Evolutionary conservation across 2,888 invertebrate genomes (phyloP).

Genomic region (Venusia cambrica): DNA sequence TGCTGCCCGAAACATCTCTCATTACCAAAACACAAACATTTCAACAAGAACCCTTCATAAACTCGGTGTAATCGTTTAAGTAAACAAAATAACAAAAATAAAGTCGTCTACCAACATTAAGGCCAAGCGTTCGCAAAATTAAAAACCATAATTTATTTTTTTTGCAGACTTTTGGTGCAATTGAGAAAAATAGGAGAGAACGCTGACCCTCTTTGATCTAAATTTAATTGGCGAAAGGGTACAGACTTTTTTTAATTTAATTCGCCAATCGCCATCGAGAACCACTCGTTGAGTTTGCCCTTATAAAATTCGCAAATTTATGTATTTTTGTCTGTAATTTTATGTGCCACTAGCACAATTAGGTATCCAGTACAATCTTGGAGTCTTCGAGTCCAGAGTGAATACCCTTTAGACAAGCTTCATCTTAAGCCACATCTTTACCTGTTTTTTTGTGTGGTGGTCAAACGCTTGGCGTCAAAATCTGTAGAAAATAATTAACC

Average conservation of each 20-base stretch:
- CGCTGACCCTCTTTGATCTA: conserved; percentile 50
- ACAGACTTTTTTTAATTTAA: conserved; percentile 45
- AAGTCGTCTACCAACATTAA: conserved; percentile 25
- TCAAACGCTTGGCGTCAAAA: no score
- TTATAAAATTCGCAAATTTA: conserved; percentile 26
- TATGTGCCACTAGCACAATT: no score
- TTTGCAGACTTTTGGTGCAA: conserved; percentile 51
- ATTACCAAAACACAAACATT: background rate
- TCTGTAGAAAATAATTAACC: no score
- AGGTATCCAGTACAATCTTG: no score
- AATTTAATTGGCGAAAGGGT: conserved; percentile 57
- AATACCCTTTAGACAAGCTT: no score
- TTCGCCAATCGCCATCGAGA: conserved; percentile 45
- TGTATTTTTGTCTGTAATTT: no score
- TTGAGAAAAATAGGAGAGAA: conserved; percentile 44
- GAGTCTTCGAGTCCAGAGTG: no score
- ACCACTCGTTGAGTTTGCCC: conserved; percentile 33
- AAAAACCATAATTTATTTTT: conserved; percentile 74
- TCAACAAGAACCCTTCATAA: conserved; percentile 14
- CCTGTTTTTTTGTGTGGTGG: no score
- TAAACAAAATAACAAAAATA: conserved; percentile 22
- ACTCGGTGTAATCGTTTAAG: conserved; percentile 17
- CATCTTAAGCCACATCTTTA: no score
- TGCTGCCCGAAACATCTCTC: no score
- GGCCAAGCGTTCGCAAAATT: conserved; percentile 47